Percentiles rank a stretch among this genome's conserved stretches.
Conservation (phyloP, 2,113 vertebrate species). For the Cygnus buccinator region DNA sequence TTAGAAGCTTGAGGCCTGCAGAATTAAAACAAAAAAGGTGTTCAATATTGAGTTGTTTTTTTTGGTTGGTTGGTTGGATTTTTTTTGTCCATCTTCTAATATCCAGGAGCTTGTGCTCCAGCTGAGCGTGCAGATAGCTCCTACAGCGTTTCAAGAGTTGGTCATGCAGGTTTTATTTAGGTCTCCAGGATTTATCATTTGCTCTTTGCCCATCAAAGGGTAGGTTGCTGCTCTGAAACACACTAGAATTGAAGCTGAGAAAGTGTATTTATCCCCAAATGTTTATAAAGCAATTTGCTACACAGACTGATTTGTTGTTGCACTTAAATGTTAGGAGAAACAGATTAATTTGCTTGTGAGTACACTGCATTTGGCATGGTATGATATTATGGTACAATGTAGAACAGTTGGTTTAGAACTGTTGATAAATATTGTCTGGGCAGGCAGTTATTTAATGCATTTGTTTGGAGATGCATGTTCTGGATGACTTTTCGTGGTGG, state of each 20-base stretch:
- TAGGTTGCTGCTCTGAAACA: background rate
- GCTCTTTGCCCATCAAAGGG: fast-evolving
- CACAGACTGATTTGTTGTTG: fast-evolving
- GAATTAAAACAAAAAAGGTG: background rate
- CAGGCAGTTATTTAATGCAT: background rate
- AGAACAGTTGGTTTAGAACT: fast-evolving
- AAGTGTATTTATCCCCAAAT: fast-evolving
- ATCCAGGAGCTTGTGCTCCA: background rate
- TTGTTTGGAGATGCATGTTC: background rate
- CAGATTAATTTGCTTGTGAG: fast-evolving
- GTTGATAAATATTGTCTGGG: fast-evolving
- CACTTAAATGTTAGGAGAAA: background rate
- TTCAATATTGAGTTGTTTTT: background rate
- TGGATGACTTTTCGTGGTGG: background rate
- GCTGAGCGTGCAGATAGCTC: fast-evolving
- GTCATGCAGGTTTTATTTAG: fast-evolving
- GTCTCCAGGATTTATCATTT: fast-evolving
- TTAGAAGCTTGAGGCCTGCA: background rate
- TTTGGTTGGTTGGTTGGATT: background rate
- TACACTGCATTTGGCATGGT: background rate
- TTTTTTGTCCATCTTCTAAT: fast-evolving
- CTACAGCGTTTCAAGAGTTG: fast-evolving
- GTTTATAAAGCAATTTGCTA: background rate
- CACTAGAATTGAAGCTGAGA: fast-evolving
- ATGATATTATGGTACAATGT: fast-evolving